Base-by-base conservation (phyloP, 2,888 invertebrate species). In the Hydrotaea cyrtoneurina region DNA sequence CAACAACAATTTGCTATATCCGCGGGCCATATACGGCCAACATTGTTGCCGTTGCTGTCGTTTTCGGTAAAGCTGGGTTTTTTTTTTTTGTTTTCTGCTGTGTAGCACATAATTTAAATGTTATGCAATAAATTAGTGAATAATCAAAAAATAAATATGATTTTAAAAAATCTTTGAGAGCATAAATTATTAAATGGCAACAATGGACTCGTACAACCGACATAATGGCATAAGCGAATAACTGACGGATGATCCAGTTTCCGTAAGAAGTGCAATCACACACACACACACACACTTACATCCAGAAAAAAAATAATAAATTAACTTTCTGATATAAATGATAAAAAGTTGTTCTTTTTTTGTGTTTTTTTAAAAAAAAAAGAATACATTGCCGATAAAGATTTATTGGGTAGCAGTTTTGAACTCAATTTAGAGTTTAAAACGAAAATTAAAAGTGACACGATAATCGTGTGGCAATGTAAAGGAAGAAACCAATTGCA, bases 121-220 rank as follows among this genome's bases (percentile, higher is more conserved):
- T 77, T 71, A 77, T 77, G 82, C 85, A 79, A 85, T 85, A 85
- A 85, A 85, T 85, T 80, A 80, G 79, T 80, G 59, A 55, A 73
- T 82, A 82, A 85, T 82, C 82, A 85, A 77, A 85, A 81, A 77
- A 82, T 77, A 82, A 80, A 85, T 77, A 82, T 55, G 76, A 85
- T 74, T 72, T 17, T 46, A 55, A 39, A 64, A 72, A 43, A 55
- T 73, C 43, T 77, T 72, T 73, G 57, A 73, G 55, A 43, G 46
- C 46, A 69, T 74, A 73, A 66, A 73, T 81, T 66, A 76, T 55
- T 8, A 66, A 66, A 77, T 66, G 39, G 39, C n/a, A 26, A 0
- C 43, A 69, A 10, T 46, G 46, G 13, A 43, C 31, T 46, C 17
- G 57, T 59, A 74, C 21, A 39, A 39, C n/a, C 15, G 19, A 15